A percentile compares a stretch with the other conserved stretches of the same genome.
Evolutionary conservation across 1,140 invertebrate genomes (phyloP).

Genomic region (Leptestheria dahalacensis): DNA sequence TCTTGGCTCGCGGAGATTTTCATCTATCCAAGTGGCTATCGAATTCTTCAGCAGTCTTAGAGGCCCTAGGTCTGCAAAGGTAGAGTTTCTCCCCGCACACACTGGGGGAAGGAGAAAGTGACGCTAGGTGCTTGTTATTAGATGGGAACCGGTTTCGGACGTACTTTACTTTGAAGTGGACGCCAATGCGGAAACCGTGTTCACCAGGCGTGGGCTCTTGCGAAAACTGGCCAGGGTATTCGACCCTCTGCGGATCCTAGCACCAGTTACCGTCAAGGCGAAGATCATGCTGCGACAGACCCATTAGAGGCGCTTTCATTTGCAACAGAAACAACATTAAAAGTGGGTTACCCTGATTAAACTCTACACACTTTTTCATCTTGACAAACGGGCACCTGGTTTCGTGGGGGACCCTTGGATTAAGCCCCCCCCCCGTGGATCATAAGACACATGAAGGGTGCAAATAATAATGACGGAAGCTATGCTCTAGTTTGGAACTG

Average conservation of each 20-base stretch:
- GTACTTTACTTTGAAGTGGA: background rate
- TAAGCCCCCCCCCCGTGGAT: too few relatives aligned
- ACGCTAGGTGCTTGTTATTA: background rate
- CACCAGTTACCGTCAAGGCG: slow-evolving; percentile 25
- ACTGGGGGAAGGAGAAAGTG: background rate
- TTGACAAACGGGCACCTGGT: too few relatives aligned
- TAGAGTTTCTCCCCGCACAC: too few relatives aligned
- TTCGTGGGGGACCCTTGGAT: too few relatives aligned
- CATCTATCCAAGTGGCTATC: slow-evolving; percentile 3
- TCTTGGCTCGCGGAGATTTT: slow-evolving; percentile 2
- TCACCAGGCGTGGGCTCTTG: background rate
- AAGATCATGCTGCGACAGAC: slow-evolving; percentile 32
- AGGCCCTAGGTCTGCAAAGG: background rate
- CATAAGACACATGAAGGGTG: too few relatives aligned
- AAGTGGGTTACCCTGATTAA: too few relatives aligned
- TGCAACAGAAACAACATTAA: too few relatives aligned
- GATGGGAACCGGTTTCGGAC: background rate
- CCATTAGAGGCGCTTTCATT: too few relatives aligned
- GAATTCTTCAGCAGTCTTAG: background rate
- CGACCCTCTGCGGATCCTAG: slow-evolving; percentile 30
- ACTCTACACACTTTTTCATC: too few relatives aligned
- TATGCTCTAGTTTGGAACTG: too few relatives aligned
- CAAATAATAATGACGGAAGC: too few relatives aligned
- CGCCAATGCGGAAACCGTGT: background rate
- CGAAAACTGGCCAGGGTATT: slow-evolving; percentile 24